Percentiles rank a stretch among this genome's conserved stretches.
Evolutionary conservation across 2,113 vertebrate genomes (phyloP).

Genomic region (Pterocles burchelli): DNA sequence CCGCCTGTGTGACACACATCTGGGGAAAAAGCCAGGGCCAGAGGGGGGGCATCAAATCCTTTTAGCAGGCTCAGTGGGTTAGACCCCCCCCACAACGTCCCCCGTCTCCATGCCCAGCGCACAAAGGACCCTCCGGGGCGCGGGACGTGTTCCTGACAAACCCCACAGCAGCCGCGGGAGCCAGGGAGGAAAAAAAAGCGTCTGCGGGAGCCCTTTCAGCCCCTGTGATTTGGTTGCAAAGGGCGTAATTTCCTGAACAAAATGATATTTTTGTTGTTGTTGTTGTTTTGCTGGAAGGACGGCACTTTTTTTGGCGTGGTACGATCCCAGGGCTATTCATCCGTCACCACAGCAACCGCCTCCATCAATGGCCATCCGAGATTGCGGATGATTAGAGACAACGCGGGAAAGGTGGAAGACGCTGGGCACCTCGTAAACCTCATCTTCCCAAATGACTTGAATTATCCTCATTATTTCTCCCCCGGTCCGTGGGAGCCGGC

Average conservation of each 20-base stretch:
- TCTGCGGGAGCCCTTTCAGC: conserved; percentile 50
- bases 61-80: conserved; percentile 46
- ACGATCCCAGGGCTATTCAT: conserved; percentile 64
- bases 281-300: conserved; percentile 58
- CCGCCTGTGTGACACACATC: conserved; percentile 52
- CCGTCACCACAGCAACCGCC: conserved; percentile 67
- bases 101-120: not conserved
- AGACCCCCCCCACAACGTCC: conserved; percentile 50
- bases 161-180: fast-evolving
- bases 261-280: conserved; percentile 56
- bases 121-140: not conserved
- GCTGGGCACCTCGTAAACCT: conserved; percentile 52
- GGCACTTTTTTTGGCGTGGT: conserved; percentile 61
- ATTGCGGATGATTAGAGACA: conserved; percentile 70
- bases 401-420: conserved; percentile 43
- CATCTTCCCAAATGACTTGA: conserved; percentile 69
- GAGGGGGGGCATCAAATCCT: not conserved
- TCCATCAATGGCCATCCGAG: conserved; percentile 65
- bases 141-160: conserved; percentile 20
- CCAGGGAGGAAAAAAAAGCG: not conserved
- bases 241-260: conserved; percentile 68
- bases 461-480: conserved; percentile 71
- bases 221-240: conserved; percentile 59
- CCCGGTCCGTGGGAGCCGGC: not conserved
- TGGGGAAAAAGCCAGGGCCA: not conserved